These are phyloP conservation scores for Petaurus breviceps DNA, from an alignment of 2,113 vertebrate species.

Conservation along the genomic window DNA sequence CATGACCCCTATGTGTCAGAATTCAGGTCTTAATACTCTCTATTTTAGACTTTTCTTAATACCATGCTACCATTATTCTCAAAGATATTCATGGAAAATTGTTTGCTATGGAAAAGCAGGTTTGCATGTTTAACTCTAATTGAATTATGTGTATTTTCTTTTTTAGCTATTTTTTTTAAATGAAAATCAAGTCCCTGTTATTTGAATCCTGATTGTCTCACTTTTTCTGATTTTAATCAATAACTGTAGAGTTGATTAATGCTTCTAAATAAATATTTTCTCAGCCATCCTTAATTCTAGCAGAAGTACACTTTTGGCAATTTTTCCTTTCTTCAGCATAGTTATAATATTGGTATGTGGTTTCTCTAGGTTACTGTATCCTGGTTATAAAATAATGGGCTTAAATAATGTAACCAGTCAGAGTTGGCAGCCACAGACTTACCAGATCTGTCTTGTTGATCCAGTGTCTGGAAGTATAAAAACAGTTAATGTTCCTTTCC, in stretches of 20 bases:
- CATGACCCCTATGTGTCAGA: not conserved
- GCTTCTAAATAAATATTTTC: not conserved
- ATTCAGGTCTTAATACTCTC: not conserved
- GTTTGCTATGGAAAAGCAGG: not conserved
- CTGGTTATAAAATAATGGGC: constrained; percentile 98
- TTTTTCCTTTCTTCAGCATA: not conserved
- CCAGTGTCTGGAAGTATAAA: constrained; percentile 90
- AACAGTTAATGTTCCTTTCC: constrained; percentile 94
- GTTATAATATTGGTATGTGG: not conserved
- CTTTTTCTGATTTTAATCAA: not conserved
- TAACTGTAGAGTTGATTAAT: not conserved
- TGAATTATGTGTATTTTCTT: not conserved
- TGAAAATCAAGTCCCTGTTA: too few relatives aligned
- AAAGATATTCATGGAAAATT: not conserved
- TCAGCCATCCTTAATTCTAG: fast-evolving
- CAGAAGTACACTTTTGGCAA: not conserved
- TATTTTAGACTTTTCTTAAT: not conserved
- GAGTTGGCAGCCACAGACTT: constrained; percentile 96
- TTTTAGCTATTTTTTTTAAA: not conserved
- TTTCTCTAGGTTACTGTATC: constrained; percentile 91
- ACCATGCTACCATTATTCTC: not conserved
- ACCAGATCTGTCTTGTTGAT: constrained; percentile 97
- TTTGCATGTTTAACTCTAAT: not conserved
- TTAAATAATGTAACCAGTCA: constrained; percentile 98
- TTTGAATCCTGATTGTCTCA: not conserved